A percentile compares a stretch with the other conserved stretches of the same genome.
These are phyloP conservation scores for Ips nitidus DNA, from an alignment of 1,140 invertebrate species.

Conservation along the genomic window DNA sequence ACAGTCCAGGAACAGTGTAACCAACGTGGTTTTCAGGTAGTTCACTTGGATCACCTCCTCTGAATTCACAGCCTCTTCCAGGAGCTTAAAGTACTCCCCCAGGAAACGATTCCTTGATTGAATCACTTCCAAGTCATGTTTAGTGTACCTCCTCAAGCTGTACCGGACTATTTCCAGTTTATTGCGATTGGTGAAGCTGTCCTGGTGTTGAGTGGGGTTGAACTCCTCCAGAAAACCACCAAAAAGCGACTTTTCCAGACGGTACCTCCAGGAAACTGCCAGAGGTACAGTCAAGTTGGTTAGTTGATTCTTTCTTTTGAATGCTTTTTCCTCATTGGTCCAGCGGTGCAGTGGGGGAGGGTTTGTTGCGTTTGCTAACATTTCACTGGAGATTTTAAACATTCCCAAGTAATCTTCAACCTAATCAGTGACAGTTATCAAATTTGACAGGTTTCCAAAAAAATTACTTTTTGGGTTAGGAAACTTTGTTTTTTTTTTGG, in stretches of 20 bases:
- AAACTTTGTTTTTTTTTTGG: no score
- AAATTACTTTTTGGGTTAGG: no score
- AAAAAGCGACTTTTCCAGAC: slow-evolving; percentile 38
- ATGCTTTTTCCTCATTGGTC: slow-evolving; percentile 32
- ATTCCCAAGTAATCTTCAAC: background rate
- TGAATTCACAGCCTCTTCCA: slow-evolving; percentile 37
- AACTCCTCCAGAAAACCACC: slow-evolving; percentile 40
- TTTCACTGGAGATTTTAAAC: slow-evolving; percentile 23
- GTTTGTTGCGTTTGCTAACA: slow-evolving; percentile 8
- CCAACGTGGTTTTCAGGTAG: slow-evolving; percentile 38
- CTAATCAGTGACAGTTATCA: no score
- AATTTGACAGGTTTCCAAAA: no score
- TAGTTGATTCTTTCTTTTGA: slow-evolving; percentile 31
- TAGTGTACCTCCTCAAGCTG: slow-evolving; percentile 35
- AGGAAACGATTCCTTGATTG: slow-evolving; percentile 35
- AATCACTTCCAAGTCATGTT: slow-evolving; percentile 28
- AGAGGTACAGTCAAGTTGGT: slow-evolving; percentile 34
- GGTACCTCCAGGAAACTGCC: slow-evolving; percentile 26
- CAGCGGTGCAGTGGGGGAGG: slow-evolving; percentile 23
- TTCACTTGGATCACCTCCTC: slow-evolving; percentile 37
- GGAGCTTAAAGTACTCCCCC: slow-evolving; percentile 28
- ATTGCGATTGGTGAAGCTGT: slow-evolving; percentile 39
- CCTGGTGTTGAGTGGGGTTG: slow-evolving; percentile 38
- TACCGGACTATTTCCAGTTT: slow-evolving; percentile 41
- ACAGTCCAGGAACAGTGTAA: slow-evolving; percentile 27